Evolutionary conservation across 2,797 vertebrate genomes (phyloP).

Genomic region (Pteropus rufus): DNA sequence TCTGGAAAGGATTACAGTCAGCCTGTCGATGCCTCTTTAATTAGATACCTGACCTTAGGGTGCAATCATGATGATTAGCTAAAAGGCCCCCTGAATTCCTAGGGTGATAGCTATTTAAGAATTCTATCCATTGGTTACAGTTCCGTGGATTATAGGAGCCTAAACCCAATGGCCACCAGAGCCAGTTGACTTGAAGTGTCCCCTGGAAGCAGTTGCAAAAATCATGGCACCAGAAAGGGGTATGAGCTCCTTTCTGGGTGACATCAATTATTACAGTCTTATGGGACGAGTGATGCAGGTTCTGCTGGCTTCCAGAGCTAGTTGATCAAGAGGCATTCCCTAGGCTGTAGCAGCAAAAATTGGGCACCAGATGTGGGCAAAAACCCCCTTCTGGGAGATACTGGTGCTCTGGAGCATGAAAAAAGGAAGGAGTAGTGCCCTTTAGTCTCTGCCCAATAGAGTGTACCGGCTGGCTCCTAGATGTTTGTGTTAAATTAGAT

Average conservation of each 20-base stretch:
- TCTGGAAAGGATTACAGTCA: neutral
- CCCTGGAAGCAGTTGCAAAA: neutral
- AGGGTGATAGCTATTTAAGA: neutral
- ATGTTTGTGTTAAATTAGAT: neutral
- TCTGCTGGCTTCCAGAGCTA: neutral
- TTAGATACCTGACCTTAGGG: neutral
- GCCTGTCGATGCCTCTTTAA: neutral
- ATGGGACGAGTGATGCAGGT: neutral
- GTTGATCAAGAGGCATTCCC: neutral
- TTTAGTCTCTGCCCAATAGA: neutral
- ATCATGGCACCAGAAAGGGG: fast-evolving
- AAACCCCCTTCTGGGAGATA: neutral
- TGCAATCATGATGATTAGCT: neutral
- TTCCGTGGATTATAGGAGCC: neutral
- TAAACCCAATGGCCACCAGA: neutral
- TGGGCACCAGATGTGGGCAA: neutral
- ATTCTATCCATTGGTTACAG: neutral
- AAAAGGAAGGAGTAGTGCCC: neutral
- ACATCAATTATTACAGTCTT: neutral
- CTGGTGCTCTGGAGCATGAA: neutral
- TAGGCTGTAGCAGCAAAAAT: neutral
- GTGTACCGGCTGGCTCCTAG: neutral
- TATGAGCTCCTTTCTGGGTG: neutral
- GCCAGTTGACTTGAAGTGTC: neutral
- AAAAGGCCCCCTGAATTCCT: neutral